Percentiles rank a stretch among this genome's conserved stretches.
These are phyloP conservation scores for Drosophila simulans DNA, from an alignment of 1,140 invertebrate species.

Conservation along the genomic window DNA sequence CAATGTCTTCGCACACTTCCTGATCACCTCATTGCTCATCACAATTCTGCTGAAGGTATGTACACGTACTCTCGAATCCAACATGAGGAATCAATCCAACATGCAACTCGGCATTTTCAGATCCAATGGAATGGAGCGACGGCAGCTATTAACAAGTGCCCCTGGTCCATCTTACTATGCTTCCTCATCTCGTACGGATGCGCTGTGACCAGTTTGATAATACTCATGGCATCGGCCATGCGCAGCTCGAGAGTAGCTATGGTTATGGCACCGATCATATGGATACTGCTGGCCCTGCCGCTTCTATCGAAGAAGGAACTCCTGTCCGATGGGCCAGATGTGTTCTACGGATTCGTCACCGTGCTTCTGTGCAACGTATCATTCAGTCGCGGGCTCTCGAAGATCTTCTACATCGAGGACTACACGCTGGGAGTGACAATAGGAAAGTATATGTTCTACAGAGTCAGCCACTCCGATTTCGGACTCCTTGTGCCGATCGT, in stretches of 20 bases:
- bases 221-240: slow-evolving; percentile 27
- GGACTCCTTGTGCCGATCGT: slow-evolving; percentile 6
- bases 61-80: too few species aligned
- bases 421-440: neutral
- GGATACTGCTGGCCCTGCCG: slow-evolving; percentile 44
- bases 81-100: too few species aligned
- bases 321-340: neutral
- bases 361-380: slow-evolving; percentile 54
- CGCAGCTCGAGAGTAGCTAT: slow-evolving; percentile 27
- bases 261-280: slow-evolving; percentile 35
- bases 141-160: slow-evolving; percentile 19
- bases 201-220: slow-evolving; percentile 28
- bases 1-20: neutral
- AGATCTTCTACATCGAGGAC: slow-evolving; percentile 34
- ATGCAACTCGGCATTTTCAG: slow-evolving; percentile 8
- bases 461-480: slow-evolving; percentile 9
- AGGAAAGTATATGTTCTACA: slow-evolving; percentile 14
- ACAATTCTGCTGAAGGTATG: neutral
- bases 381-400: slow-evolving; percentile 28
- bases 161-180: slow-evolving; percentile 21
- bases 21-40: neutral
- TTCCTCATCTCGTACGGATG: slow-evolving; percentile 37
- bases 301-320: slow-evolving; percentile 16
- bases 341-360: neutral
- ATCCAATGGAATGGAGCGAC: slow-evolving; percentile 9